phyloP scores from a whole-genome alignment of 2,888 invertebrate genomes.

The Loripinus fragilis region DNA sequence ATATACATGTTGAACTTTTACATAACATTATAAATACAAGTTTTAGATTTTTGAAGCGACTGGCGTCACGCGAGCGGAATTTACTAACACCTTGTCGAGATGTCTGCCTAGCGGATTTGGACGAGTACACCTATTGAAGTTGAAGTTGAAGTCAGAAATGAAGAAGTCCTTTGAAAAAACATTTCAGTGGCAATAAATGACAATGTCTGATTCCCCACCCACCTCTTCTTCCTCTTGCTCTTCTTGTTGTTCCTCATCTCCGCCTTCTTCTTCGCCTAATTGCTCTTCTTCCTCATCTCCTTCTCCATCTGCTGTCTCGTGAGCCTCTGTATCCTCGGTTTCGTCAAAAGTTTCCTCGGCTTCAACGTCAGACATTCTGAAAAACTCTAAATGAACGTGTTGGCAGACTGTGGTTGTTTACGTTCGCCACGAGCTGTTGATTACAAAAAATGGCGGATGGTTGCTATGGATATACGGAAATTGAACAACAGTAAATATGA shows the following conservation, averaged over 20 bases:
- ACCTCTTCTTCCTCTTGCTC: constrained; percentile 64
- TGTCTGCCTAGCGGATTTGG: too few species aligned
- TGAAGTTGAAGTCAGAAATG: too few species aligned
- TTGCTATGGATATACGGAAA: constrained; percentile 62
- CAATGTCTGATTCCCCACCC: too few species aligned
- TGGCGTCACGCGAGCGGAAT: too few species aligned
- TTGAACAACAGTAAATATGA: not conserved
- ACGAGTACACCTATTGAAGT: too few species aligned
- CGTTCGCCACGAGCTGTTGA: constrained; percentile 55
- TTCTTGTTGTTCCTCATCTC: constrained; percentile 67
- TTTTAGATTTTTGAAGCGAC: too few species aligned
- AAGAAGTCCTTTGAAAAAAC: too few species aligned
- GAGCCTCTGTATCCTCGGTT: constrained; percentile 63
- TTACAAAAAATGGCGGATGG: constrained; percentile 72
- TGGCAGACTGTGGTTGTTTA: constrained; percentile 26
- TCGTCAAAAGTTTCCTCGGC: constrained; percentile 57
- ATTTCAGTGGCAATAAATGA: too few species aligned
- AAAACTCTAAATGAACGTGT: not conserved
- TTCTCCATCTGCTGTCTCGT: constrained; percentile 63
- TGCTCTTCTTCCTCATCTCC: constrained; percentile 65
- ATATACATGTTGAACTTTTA: too few species aligned
- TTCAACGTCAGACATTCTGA: constrained; percentile 69
- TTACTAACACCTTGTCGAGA: too few species aligned
- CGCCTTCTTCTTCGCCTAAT: constrained; percentile 64
- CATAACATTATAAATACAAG: too few species aligned